phyloP scores from a whole-genome alignment of 1,140 invertebrate species.

The Trichonephila inaurata region DNA sequence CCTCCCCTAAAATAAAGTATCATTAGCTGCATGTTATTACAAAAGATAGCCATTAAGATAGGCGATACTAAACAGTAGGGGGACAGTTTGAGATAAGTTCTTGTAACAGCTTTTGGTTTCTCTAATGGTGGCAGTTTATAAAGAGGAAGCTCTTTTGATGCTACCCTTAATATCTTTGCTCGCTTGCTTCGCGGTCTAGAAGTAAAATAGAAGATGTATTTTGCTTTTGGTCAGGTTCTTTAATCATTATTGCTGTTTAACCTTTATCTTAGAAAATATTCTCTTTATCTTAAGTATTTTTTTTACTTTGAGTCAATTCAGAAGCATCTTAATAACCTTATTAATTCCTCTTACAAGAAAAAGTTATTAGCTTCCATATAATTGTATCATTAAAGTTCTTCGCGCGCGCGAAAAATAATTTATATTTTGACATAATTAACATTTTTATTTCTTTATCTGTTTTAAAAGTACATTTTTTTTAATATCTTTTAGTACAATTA shows the following conservation, averaged over 20 bases:
- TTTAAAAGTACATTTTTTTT: too few relatives aligned
- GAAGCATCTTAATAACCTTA: too few relatives aligned
- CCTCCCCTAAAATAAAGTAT: neutral
- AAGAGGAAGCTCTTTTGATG: neutral
- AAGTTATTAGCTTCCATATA: too few relatives aligned
- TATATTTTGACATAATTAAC: too few relatives aligned
- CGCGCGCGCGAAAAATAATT: too few relatives aligned
- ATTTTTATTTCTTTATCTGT: too few relatives aligned
- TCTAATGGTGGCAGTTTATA: conserved; percentile 9
- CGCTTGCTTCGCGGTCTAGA: neutral
- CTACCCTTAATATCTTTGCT: neutral
- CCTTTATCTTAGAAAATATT: neutral
- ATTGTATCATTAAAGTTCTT: too few relatives aligned
- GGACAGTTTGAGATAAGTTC: neutral
- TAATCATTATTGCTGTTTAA: neutral
- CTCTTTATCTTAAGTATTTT: neutral
- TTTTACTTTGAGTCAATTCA: too few relatives aligned
- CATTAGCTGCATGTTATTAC: neutral
- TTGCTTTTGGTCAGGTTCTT: neutral
- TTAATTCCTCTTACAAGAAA: too few relatives aligned
- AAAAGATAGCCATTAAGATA: conserved; percentile 26
- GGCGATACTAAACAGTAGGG: neutral
- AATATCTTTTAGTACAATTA: too few relatives aligned
- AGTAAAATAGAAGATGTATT: neutral
- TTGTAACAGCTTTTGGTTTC: conserved; percentile 9